Base-by-base conservation (phyloP, 2,797 vertebrate species). In the Amblyraja radiata region DNA sequence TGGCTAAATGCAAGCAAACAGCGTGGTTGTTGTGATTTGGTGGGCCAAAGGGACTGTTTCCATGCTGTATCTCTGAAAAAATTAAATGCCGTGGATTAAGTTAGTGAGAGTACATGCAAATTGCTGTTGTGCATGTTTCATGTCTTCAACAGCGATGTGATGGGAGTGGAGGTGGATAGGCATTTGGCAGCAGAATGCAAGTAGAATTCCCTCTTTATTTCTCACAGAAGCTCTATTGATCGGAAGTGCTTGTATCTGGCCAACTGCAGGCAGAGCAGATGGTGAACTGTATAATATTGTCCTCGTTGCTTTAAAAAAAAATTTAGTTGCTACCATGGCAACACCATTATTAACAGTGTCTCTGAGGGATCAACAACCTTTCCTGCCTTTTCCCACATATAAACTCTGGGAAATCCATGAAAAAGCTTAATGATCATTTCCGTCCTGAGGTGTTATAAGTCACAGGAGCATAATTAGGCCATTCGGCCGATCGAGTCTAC, bases 241-340 rank as follows among this genome's bases (percentile, higher is more conserved):
- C 32, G 65, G n/a, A 88, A 88, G 36, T 7, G 16, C 18, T 68
- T 68, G 8, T 68, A 21, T 36, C 84, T 36, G 18, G 63, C 84
- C 63, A 88, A 88, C 84, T 88, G 84, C 61, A 88, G n/a, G 18
- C 84, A 88, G 61, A 68, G 63, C 84, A 88, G 84, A 88, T 68
- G 84, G 84, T 88, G 84, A 88, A 9, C n/a, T 21, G 61, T 23
- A 36, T 61, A 84, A 61, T 88, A 88, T 68, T 88, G 84, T 68
- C 61, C 84, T 16, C 61, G 88, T 36, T 18, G 84, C 84, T 32
- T 88, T 32, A 32, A 32, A 65, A 88, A 36, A 65, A 65, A 36
- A 65, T 39, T 39, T 39, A 88, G 18, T 88, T 36, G 84, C 84
- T 88, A 10, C 84, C 61, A 88, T 88, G n/a, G 84, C n/a, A 88